Percentiles rank a stretch among this genome's conserved stretches.
phyloP scores from a whole-genome alignment of 2,797 vertebrate species.

The Myotis myotis region DNA sequence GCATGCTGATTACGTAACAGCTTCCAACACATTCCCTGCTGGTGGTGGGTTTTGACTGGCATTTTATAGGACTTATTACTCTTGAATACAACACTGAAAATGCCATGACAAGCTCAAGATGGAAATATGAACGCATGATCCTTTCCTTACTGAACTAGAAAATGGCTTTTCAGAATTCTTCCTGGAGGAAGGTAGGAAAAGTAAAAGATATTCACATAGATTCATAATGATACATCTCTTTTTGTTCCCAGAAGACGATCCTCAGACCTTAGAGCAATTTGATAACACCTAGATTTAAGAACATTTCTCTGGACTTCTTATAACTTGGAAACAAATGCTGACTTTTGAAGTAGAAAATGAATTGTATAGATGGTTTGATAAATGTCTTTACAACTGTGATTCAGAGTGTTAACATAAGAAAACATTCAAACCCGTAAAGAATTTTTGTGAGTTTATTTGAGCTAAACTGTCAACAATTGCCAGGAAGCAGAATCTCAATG shows the following conservation, averaged over 20 bases:
- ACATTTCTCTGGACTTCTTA: constrained; percentile 7
- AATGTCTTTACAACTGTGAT: background rate
- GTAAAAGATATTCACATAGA: background rate
- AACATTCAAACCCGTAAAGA: too few species aligned
- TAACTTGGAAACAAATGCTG: constrained; percentile 2
- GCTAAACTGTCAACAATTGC: too few species aligned
- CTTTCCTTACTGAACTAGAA: constrained; percentile 60
- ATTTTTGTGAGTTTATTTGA: too few species aligned
- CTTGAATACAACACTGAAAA: constrained; percentile 71
- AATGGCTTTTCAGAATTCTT: constrained; percentile 47
- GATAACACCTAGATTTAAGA: background rate
- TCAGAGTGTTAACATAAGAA: background rate
- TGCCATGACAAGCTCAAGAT: constrained; percentile 67
- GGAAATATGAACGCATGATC: constrained; percentile 55
- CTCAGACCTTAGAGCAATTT: background rate
- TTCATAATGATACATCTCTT: constrained; percentile 27
- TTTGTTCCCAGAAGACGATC: background rate
- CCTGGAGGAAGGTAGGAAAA: background rate
- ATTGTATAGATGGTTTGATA: background rate
- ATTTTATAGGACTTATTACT: constrained; percentile 74
- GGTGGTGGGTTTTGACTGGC: constrained; percentile 73
- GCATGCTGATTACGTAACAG: constrained; percentile 74
- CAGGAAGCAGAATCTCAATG: too few species aligned
- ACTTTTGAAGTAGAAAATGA: constrained; percentile 32
- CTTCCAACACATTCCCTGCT: constrained; percentile 70